phyloP scores from a whole-genome alignment of 2,797 vertebrate genomes.

The Fistularia commersonii region DNA sequence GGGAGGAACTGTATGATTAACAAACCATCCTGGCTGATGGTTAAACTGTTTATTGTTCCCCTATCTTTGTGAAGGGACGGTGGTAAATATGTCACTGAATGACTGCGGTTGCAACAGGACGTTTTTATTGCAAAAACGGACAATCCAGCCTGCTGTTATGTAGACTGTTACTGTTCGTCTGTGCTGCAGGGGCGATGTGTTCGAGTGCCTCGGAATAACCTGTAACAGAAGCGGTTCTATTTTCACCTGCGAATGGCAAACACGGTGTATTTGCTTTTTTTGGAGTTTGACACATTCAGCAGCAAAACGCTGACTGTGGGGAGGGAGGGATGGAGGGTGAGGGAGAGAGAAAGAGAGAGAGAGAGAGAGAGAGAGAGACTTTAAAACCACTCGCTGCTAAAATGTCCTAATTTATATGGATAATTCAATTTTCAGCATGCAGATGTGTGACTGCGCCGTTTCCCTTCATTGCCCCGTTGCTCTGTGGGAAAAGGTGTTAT shows the following conservation, averaged over 20 bases:
- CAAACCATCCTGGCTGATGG: slow-evolving; percentile 34
- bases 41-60: slow-evolving; percentile 49
- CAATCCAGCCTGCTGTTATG: slow-evolving; percentile 28
- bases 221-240: slow-evolving; percentile 36
- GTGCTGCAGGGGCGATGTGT: slow-evolving; percentile 27
- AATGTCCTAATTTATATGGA: neutral
- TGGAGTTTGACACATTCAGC: neutral
- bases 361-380: too few species aligned
- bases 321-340: too few species aligned
- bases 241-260: slow-evolving; percentile 36
- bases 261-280: slow-evolving; percentile 19
- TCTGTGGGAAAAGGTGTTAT: slow-evolving; percentile 59
- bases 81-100: slow-evolving; percentile 36
- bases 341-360: too few species aligned
- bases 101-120: slow-evolving; percentile 37
- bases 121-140: slow-evolving; percentile 21
- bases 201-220: slow-evolving; percentile 35
- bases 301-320: too few species aligned
- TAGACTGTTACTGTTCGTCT: slow-evolving; percentile 10
- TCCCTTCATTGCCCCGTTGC: slow-evolving; percentile 41
- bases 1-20: slow-evolving; percentile 23
- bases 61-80: slow-evolving; percentile 34
- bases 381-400: too few species aligned
- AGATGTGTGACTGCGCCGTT: neutral
- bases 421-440: neutral